phyloP scores from a whole-genome alignment of 1,140 invertebrate genomes.

The Trichonephila inaurata region DNA sequence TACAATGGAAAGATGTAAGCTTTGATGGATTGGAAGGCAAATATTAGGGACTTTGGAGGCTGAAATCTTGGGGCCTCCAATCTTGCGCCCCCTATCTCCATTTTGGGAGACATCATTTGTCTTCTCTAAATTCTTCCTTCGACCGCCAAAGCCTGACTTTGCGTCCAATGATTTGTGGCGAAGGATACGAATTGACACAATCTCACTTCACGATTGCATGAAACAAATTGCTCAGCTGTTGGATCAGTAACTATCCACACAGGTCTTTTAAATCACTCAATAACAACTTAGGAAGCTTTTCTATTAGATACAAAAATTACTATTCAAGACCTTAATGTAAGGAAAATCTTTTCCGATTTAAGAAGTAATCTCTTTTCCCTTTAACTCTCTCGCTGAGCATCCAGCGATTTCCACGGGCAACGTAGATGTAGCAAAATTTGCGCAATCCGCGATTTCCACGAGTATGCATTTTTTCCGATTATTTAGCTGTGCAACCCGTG shows the following conservation, averaged over 20 bases:
- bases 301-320: background rate
- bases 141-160: background rate
- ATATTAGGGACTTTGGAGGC: constrained; percentile 73
- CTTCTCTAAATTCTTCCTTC: constrained; percentile 41
- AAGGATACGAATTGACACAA: constrained; percentile 70
- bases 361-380: too few species aligned
- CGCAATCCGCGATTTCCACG: too few species aligned
- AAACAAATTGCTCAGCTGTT: constrained; percentile 49
- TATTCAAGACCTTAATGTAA: background rate
- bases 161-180: constrained; percentile 70
- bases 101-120: constrained; percentile 53
- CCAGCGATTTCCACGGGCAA: too few species aligned
- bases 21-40: constrained; percentile 76
- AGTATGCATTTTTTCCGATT: too few species aligned
- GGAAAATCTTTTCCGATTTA: background rate
- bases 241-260: background rate
- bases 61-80: constrained; percentile 69
- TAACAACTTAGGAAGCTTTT: background rate
- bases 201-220: constrained; percentile 50
- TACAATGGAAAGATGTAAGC: constrained; percentile 74
- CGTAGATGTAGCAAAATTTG: too few species aligned
- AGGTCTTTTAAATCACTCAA: background rate
- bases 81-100: constrained; percentile 51
- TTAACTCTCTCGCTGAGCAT: too few species aligned
- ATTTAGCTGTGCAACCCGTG: too few species aligned